Evolutionary conservation across 2,113 vertebrate species (phyloP).

Genomic region (Lucifuga dentata): DNA sequence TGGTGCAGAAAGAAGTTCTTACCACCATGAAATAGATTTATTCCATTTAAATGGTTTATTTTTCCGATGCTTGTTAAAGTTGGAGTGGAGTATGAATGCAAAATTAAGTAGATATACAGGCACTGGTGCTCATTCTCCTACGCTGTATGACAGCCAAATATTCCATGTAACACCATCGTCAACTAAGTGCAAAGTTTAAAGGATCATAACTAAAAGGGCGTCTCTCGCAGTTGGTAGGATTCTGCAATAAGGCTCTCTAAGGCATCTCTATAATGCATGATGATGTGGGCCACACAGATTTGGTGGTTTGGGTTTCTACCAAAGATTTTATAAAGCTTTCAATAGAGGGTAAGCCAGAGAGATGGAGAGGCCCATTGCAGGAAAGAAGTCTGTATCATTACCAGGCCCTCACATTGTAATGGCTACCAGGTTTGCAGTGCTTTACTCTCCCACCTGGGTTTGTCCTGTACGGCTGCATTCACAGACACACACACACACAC

Average conservation of each 20-base stretch:
- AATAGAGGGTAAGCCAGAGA: slow-evolving; percentile 43
- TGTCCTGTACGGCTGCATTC: slow-evolving; percentile 9
- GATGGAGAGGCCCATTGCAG: slow-evolving; percentile 51
- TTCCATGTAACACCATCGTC: slow-evolving; percentile 12
- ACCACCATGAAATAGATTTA: not conserved
- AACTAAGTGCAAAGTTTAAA: slow-evolving; percentile 34
- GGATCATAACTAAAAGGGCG: slow-evolving; percentile 45
- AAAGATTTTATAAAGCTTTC: slow-evolving; percentile 71
- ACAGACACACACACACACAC: slow-evolving; percentile 7
- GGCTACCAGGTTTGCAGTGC: slow-evolving; percentile 59
- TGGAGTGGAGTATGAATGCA: not conserved
- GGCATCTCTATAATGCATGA: slow-evolving; percentile 51
- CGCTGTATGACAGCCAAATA: not conserved
- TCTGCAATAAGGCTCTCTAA: slow-evolving; percentile 36
- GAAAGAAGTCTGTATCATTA: slow-evolving; percentile 54
- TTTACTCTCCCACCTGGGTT: slow-evolving; percentile 50
- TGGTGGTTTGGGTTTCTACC: slow-evolving; percentile 74
- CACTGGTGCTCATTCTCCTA: not conserved
- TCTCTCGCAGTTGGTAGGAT: slow-evolving; percentile 19
- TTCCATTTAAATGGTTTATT: slow-evolving; percentile 6
- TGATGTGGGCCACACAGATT: slow-evolving; percentile 68
- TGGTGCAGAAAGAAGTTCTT: not conserved
- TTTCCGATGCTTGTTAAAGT: not conserved
- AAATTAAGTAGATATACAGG: slow-evolving; percentile 1
- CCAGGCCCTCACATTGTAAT: slow-evolving; percentile 62